A percentile compares a stretch with the other conserved stretches of the same genome.
phyloP scores from a whole-genome alignment of 2,113 vertebrate genomes.

The Raja brachyura region DNA sequence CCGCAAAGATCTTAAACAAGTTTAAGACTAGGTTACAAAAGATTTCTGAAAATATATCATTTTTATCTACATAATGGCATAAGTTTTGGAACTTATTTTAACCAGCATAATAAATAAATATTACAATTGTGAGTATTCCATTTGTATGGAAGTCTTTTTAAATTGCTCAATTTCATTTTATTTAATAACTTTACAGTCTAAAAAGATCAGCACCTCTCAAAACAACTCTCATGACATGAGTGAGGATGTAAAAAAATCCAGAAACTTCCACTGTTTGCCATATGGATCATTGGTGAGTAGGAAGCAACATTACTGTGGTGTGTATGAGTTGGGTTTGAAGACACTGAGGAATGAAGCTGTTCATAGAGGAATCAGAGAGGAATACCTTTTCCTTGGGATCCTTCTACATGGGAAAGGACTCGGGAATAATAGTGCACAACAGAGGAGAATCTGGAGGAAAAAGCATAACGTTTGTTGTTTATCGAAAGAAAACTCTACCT shows the following conservation, averaged over 20 bases:
- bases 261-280: too few species aligned
- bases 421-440: not conserved
- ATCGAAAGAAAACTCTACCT: not conserved
- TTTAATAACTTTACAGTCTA: not conserved
- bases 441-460: not conserved
- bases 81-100: not conserved
- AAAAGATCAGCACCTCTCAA: not conserved
- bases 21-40: not conserved
- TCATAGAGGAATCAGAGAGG: not conserved
- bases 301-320: not conserved
- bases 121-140: not conserved
- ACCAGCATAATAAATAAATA: not conserved
- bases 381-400: not conserved
- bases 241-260: not conserved
- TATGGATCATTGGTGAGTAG: not conserved
- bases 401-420: not conserved
- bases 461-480: not conserved
- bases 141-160: not conserved
- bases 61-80: not conserved
- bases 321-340: not conserved
- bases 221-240: not conserved
- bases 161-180: not conserved
- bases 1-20: not conserved
- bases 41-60: not conserved
- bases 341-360: not conserved